These are phyloP conservation scores for Myodes glareolus DNA, from an alignment of 2,113 vertebrate genomes.

Conservation along the genomic window DNA sequence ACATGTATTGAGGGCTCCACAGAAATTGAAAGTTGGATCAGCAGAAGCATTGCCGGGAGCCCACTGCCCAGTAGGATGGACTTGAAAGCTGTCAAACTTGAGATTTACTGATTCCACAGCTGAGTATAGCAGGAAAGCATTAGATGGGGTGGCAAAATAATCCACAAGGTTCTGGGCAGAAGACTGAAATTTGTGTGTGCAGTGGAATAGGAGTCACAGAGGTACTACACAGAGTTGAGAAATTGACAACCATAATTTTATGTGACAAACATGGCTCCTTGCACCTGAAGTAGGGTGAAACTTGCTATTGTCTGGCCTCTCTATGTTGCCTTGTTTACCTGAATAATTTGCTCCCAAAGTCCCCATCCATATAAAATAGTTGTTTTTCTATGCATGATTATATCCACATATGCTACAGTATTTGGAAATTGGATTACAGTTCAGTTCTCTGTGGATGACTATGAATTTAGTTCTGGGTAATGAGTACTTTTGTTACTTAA, in stretches of 20 bases:
- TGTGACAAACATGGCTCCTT: conserved; percentile 33
- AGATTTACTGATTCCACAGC: background rate
- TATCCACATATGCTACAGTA: conserved; percentile 12
- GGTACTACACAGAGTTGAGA: background rate
- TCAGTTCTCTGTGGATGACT: conserved; percentile 38
- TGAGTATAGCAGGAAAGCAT: background rate
- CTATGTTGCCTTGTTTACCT: conserved; percentile 24
- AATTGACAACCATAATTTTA: background rate
- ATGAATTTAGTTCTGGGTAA: conserved; percentile 60
- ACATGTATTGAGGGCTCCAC: background rate
- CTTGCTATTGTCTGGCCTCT: conserved; percentile 9
- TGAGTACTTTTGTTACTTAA: conserved; percentile 48
- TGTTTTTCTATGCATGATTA: background rate
- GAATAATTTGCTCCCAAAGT: conserved; percentile 46
- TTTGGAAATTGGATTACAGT: conserved; percentile 40
- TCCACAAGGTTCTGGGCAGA: background rate
- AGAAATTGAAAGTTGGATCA: background rate
- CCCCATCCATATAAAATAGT: conserved; percentile 6
- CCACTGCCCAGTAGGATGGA: background rate
- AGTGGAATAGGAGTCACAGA: background rate
- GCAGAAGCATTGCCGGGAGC: background rate
- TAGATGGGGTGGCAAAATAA: background rate
- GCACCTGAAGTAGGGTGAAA: background rate
- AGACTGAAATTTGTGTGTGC: background rate
- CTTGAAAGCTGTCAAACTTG: background rate